Conservation (phyloP, 2,797 vertebrate species). For the Chelmon rostratus region DNA sequence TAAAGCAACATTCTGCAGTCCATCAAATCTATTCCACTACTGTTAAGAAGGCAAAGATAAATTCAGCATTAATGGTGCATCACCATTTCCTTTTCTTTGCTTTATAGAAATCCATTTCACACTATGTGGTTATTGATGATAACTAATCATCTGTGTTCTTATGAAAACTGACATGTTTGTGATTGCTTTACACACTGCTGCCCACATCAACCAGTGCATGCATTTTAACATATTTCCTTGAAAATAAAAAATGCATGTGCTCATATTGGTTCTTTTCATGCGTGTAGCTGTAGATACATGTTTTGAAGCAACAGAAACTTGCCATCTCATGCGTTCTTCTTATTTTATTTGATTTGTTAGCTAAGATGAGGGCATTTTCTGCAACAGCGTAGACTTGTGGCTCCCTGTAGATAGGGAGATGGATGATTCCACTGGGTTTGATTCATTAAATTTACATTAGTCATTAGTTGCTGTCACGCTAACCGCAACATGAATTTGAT, state of each 20-base stretch:
- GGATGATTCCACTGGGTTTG: conserved; percentile 50
- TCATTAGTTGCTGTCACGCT: conserved; percentile 57
- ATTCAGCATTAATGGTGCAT: not conserved
- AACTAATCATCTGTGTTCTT: conserved; percentile 59
- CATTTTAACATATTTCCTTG: conserved; percentile 19
- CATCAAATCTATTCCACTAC: not conserved
- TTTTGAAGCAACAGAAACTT: conserved; percentile 13
- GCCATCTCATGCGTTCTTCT: conserved; percentile 5
- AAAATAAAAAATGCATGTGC: conserved; percentile 33
- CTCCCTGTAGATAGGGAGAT: conserved; percentile 35
- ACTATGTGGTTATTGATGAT: conserved; percentile 39
- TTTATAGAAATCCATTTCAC: conserved; percentile 60
- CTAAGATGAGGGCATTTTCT: conserved; percentile 24
- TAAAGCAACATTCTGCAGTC: conserved; percentile 5
- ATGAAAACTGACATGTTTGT: conserved; percentile 54
- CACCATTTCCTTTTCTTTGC: conserved; percentile 34
- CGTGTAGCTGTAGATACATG: not conserved
- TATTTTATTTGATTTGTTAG: conserved; percentile 19
- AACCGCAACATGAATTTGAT: conserved; percentile 55
- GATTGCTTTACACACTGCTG: conserved; percentile 45
- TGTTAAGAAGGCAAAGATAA: conserved; percentile 4
- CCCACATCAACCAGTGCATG: not conserved
- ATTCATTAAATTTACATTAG: conserved; percentile 69
- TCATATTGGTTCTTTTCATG: conserved; percentile 15
- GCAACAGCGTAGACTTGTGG: not conserved